Evolutionary conservation across 2,797 vertebrate genomes (phyloP).

Genomic region (Pseudochaenichthys georgianus): DNA sequence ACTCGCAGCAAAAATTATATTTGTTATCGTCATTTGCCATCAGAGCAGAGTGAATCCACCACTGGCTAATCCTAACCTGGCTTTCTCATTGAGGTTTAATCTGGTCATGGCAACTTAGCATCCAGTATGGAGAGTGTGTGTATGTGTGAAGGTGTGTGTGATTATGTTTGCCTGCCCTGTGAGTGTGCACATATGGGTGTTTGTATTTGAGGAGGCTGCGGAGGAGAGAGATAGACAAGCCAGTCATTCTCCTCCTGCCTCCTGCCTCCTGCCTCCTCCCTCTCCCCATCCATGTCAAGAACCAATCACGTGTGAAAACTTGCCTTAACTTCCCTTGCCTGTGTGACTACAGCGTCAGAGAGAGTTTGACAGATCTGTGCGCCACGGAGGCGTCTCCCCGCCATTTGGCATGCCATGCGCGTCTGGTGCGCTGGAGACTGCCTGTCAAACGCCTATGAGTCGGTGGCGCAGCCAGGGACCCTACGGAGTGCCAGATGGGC

Average conservation of each 20-base stretch:
- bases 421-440: constrained; percentile 99
- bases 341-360: constrained; percentile 91
- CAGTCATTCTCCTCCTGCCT: constrained; percentile 77
- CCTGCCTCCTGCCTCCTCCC: constrained; percentile 64
- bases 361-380: constrained; percentile 98
- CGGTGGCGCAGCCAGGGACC: constrained; percentile 99
- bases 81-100: constrained; percentile 82
- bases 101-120: constrained; percentile 81
- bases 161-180: constrained; percentile 21
- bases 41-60: constrained; percentile 75
- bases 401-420: constrained; percentile 98
- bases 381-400: constrained; percentile 94
- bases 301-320: constrained; percentile 90
- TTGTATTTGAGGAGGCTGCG: constrained; percentile 58
- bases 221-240: constrained; percentile 74
- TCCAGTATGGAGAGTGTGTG: constrained; percentile 40
- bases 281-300: constrained; percentile 83
- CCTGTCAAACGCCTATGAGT: constrained; percentile 99
- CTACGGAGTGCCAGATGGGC: constrained; percentile 99
- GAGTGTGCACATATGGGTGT: constrained; percentile 39
- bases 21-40: constrained; percentile 77
- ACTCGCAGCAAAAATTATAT: constrained; percentile 80
- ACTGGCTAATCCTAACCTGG: constrained; percentile 81
- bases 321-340: constrained; percentile 86
- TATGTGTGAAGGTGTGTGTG: constrained; percentile 23